Conservation (phyloP, 2,888 invertebrate species). For the Hemaris fuciformis region DNA sequence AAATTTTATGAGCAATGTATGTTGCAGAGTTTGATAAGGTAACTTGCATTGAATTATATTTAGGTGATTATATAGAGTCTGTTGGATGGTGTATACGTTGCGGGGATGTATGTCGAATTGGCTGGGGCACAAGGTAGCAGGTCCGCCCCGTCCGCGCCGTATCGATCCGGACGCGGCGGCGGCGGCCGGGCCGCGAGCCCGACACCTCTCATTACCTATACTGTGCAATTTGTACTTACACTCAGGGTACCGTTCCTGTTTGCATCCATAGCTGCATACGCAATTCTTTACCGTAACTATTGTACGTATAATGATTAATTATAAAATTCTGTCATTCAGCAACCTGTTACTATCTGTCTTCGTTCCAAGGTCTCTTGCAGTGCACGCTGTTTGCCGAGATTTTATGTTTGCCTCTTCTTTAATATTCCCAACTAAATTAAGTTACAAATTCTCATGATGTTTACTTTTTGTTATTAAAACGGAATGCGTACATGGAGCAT, state of each 20-base stretch:
- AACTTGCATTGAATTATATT: neutral
- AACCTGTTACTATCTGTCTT: neutral
- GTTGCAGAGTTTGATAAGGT: neutral
- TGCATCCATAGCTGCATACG: neutral
- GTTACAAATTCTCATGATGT: too few relatives aligned
- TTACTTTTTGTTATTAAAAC: too few relatives aligned
- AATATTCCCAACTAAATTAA: neutral
- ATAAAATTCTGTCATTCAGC: neutral
- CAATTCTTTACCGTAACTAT: neutral
- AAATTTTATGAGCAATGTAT: neutral
- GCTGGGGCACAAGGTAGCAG: slow-evolving; percentile 52
- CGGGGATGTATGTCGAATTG: slow-evolving; percentile 46
- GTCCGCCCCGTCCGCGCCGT: slow-evolving; percentile 44
- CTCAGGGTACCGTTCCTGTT: neutral
- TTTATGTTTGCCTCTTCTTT: neutral
- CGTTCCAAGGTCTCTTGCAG: neutral
- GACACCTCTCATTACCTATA: slow-evolving; percentile 48
- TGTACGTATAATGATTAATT: neutral
- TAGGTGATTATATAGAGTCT: neutral
- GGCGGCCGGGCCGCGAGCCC: slow-evolving; percentile 45
- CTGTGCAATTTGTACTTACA: neutral
- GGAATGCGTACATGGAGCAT: too few relatives aligned
- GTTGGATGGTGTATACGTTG: slow-evolving; percentile 29
- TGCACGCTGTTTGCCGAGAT: neutral
- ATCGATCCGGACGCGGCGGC: slow-evolving; percentile 44